A percentile compares a stretch with the other conserved stretches of the same genome.
These are phyloP conservation scores for Bungarus multicinctus DNA, from an alignment of 2,113 vertebrate species.

Conservation along the genomic window DNA sequence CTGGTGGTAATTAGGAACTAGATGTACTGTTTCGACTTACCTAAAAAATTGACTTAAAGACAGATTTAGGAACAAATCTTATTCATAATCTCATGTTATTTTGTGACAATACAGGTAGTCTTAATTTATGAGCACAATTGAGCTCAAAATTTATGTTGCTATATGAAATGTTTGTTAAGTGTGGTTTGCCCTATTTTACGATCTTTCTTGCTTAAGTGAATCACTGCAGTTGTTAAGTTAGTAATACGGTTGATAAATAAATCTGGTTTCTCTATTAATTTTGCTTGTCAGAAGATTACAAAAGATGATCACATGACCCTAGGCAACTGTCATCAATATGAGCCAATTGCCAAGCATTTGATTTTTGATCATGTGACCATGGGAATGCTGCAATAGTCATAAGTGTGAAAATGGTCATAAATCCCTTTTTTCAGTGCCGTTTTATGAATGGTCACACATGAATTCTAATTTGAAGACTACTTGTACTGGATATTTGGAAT, in stretches of 20 bases:
- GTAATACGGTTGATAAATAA: not conserved
- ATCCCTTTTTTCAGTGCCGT: not conserved
- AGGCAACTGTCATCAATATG: not conserved
- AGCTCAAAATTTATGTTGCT: not conserved
- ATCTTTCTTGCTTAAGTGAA: not conserved
- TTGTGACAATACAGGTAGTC: not conserved
- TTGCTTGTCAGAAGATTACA: not conserved
- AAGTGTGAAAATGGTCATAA: not conserved
- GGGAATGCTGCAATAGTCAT: not conserved
- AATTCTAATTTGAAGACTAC: not conserved
- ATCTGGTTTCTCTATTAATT: not conserved
- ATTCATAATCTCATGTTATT: not conserved
- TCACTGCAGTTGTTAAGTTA: not conserved
- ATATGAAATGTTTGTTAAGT: not conserved
- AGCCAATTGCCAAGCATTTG: not conserved
- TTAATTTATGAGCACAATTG: not conserved
- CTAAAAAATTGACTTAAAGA: not conserved
- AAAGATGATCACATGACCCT: not conserved
- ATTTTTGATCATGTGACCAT: not conserved
- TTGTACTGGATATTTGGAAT: not conserved
- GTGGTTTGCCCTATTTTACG: not conserved
- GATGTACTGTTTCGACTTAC: not conserved
- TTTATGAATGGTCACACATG: not conserved
- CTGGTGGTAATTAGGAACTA: not conserved
- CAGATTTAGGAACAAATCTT: not conserved